Base-by-base conservation (phyloP, 1,140 invertebrate genomes). In the Pseudomyrmex flavicornis region DNA sequence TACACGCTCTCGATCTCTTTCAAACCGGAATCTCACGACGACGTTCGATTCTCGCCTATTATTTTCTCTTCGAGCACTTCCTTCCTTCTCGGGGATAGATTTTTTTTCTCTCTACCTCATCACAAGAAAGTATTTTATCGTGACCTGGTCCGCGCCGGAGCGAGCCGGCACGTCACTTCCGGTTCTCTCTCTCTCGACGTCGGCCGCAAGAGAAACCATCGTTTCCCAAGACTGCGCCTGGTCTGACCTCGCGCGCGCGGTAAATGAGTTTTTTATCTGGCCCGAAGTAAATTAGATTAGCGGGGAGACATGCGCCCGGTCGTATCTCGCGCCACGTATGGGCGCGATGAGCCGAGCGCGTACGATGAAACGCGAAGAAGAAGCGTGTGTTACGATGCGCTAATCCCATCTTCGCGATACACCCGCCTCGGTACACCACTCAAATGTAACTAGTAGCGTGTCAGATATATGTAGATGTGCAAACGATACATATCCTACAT, bases 251-350 rank as follows among this genome's bases (percentile, higher is more conserved):
- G 88, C 86, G 90, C 65, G 87, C 86, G 88, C 86, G 90, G 89
- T 90, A 85, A 89, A 90, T 88, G 89, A 90, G 86, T 87, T 84
- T 88, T 90, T 90, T 91, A 91, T 91, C 90, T 89, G 73, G n/a
- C 72, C 77, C 79, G 85, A 83, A 90, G 89, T 91, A 90, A 91
- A 91, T 91, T 91, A 90, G 90, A 91, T 91, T 88, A 90, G 85
- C 85, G 61, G 83, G 89, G 89, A 91, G 88, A 88, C 89, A 88
- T 69, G 66, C 88, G 79, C 85, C 75, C 46, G 83, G 85, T 17
- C 83, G 87, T 90, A 85, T 88, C 85, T 87, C 73, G 61, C 50
- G 58, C 44, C 59, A 52, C 35, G 68, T 85, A 74, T 56, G 75
- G 73, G 59, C 83, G 69, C 63, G 22, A 82, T 54, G 77, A 82